Evolutionary conservation across 37 sponge, comb jelly and placozoan species (phyloP).

Genomic region (Diacarnus erythraeanus): DNA sequence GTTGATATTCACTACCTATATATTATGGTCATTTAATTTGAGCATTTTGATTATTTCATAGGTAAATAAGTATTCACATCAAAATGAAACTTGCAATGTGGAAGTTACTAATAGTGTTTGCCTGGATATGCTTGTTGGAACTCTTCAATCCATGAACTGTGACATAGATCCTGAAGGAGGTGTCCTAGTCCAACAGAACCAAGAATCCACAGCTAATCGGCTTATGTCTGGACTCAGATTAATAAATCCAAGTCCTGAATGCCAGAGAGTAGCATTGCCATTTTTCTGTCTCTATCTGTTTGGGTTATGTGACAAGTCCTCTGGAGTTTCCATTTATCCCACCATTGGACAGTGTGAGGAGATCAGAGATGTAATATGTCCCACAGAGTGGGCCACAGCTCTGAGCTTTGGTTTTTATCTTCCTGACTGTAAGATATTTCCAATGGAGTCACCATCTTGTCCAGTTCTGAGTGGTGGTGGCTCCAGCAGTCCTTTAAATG

Average conservation of each 20-base stretch:
- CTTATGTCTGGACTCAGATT: conserved; percentile 1
- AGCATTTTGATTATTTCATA: too few relatives aligned
- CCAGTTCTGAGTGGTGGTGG: not conserved
- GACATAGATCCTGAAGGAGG: too few relatives aligned
- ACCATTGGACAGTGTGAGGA: conserved; percentile 1
- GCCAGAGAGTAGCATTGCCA: not conserved
- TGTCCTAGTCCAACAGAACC: not conserved
- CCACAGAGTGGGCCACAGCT: not conserved
- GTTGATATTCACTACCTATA: too few relatives aligned
- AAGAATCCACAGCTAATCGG: not conserved
- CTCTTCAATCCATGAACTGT: too few relatives aligned
- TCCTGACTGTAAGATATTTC: conserved; percentile 3
- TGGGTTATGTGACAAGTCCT: not conserved
- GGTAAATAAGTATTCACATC: too few relatives aligned
- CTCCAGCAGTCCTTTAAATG: not conserved
- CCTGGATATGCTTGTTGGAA: too few relatives aligned
- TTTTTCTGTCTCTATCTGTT: conserved; percentile 30
- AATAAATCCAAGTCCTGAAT: not conserved
- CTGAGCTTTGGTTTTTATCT: not conserved
- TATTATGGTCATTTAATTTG: too few relatives aligned
- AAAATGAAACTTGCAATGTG: too few relatives aligned
- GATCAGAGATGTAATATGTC: not conserved
- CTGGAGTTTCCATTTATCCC: not conserved
- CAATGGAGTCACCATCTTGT: not conserved
- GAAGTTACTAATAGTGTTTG: too few relatives aligned